phyloP scores from a whole-genome alignment of 2,888 invertebrate species.

The Sabatieria punctata region DNA sequence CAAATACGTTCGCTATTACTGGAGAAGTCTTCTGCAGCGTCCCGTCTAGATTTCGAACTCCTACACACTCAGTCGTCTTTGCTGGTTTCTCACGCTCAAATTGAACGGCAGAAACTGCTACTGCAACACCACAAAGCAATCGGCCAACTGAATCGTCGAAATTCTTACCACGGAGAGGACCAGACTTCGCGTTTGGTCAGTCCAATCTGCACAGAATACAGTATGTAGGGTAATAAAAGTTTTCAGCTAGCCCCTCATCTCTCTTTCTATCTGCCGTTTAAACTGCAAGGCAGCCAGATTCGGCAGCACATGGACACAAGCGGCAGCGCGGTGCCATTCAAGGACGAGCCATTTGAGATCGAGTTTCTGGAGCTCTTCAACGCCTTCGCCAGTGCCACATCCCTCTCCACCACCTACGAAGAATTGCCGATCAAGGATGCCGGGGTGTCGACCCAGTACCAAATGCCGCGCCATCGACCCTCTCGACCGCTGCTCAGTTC shows the following conservation, averaged over 20 bases:
- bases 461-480: too few species aligned
- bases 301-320: constrained; percentile 14
- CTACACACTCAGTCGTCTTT: constrained; percentile 21
- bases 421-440: neutral
- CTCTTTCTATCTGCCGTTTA: constrained; percentile 24
- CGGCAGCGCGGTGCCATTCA: constrained; percentile 13
- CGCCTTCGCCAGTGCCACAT: constrained; percentile 17
- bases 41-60: constrained; percentile 20
- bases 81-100: constrained; percentile 23
- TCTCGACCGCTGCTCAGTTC: too few species aligned
- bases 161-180: constrained; percentile 24
- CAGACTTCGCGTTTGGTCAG: constrained; percentile 5
- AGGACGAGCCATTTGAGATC: constrained; percentile 20
- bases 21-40: constrained; percentile 18
- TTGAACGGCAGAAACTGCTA: constrained; percentile 9
- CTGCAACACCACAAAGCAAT: neutral
- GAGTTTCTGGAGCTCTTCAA: constrained; percentile 24
- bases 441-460: too few species aligned
- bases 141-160: constrained; percentile 12
- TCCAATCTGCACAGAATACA: neutral
- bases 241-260: constrained; percentile 17
- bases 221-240: neutral
- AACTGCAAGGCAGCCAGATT: constrained; percentile 21
- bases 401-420: constrained; percentile 1
- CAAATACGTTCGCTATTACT: constrained; percentile 16